Evolutionary conservation across 2,888 invertebrate species (phyloP), one percentile per base, ranked within the genome.

Genomic region (Gastracanthus pulcherrimus): DNA sequence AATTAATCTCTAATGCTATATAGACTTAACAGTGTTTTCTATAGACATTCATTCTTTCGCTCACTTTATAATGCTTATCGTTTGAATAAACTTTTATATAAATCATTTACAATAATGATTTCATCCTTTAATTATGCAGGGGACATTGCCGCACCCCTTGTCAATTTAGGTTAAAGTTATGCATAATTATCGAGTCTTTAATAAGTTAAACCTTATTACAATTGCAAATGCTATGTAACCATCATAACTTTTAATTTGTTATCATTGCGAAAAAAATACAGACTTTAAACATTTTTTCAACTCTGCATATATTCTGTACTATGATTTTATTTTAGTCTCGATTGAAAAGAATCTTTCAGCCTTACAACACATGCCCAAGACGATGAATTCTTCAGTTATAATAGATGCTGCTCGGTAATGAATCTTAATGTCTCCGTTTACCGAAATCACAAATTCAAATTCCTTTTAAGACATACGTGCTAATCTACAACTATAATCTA

Each of bases 91-190:
- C 45, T 38, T 38, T 38, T 45, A 45, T n/a, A 45, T 45, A 51
- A 51, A 51, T 51, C 23, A 19, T 48, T 7, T 7, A 51, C 51
- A 51, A 51, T n/a, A n/a, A 23, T 9, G 51, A 19, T 51, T 23
- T 26, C n/a, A n/a, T 31, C 16, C 29, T 6, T 19, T 19, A n/a
- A n/a, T n/a, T n/a, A n/a, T n/a, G n/a, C n/a, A n/a, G n/a, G n/a
- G n/a, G n/a, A n/a, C n/a, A n/a, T 23, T 23, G 23, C 41, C 66
- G 41, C 66, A 26, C 66, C 66, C 66, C 26, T 66, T 66, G 19
- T 9, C 13, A 23, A 66, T 66, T 38, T 26, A 26, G 41, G 41
- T 66, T 41, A 41, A 66, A 66, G 2, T 66, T 13, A 23, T 41
- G 34, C 41, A 66, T 66, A 26, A 38, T 36, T 13, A 23, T 0